Conservation (phyloP, 2,797 vertebrate genomes). For the Ctenopoma kingsleyae region DNA sequence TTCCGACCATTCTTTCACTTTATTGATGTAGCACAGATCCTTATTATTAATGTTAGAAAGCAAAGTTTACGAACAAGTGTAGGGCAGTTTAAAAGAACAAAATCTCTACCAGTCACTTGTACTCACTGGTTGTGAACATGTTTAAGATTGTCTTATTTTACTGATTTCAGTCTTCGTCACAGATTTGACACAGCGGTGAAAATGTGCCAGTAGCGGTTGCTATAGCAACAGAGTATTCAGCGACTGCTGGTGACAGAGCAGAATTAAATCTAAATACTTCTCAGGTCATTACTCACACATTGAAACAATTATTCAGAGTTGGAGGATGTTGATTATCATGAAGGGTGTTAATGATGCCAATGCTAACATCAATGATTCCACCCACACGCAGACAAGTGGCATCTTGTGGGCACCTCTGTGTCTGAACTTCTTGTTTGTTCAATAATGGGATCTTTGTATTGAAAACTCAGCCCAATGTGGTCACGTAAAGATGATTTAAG, state of each 20-base stretch:
- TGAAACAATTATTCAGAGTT: conserved; percentile 25
- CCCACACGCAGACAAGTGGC: conserved; percentile 32
- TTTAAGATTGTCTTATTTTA: no score
- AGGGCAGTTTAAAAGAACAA: no score
- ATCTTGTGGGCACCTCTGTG: background rate
- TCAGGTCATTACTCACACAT: conserved; percentile 5
- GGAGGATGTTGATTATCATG: conserved; percentile 12
- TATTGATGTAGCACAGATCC: background rate
- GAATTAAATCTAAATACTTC: background rate
- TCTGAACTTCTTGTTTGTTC: background rate
- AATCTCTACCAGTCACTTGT: no score
- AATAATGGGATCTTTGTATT: background rate
- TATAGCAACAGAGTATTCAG: conserved; percentile 23
- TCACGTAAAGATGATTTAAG: background rate
- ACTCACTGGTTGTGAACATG: no score
- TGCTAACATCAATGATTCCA: conserved; percentile 23
- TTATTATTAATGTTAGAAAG: no score
- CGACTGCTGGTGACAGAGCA: background rate
- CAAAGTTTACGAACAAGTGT: no score
- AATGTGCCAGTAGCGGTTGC: background rate
- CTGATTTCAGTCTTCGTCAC: background rate
- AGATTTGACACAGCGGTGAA: background rate
- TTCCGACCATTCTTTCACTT: no score
- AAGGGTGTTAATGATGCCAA: conserved; percentile 27
- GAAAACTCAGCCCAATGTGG: background rate